These are phyloP conservation scores for Pandion haliaetus DNA, from an alignment of 2,113 vertebrate genomes.

Conservation along the genomic window DNA sequence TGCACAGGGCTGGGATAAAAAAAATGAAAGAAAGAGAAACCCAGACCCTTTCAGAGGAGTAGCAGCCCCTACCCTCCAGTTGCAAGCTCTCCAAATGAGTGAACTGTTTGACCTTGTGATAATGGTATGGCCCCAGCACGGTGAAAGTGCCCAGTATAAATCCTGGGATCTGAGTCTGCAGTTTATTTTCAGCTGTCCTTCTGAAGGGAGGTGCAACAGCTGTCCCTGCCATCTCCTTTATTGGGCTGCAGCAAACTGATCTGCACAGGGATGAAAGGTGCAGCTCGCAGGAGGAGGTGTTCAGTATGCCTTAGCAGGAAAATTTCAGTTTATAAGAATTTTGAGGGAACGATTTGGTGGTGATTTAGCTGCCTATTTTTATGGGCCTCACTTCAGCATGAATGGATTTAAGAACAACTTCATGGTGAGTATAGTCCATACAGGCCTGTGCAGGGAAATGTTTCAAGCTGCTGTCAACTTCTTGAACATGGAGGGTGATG, in stretches of 20 bases:
- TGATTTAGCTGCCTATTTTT: not conserved
- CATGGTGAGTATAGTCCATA: accelerated
- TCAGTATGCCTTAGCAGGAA: not conserved
- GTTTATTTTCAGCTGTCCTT: conserved; percentile 58
- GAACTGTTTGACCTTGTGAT: not conserved
- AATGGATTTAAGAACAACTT: not conserved
- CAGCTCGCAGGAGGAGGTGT: not conserved
- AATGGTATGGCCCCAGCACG: not conserved
- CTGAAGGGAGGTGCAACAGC: conserved; percentile 30
- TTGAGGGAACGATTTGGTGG: accelerated
- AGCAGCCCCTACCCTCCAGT: not conserved
- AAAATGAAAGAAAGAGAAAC: not conserved
- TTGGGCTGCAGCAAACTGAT: conserved; percentile 42
- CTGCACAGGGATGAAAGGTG: not conserved
- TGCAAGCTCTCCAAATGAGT: not conserved
- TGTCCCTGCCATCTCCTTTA: conserved; percentile 50
- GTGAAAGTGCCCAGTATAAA: conserved; percentile 9
- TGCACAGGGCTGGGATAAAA: not conserved
- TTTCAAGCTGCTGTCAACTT: not conserved
- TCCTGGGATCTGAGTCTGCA: conserved; percentile 19
- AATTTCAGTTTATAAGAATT: not conserved
- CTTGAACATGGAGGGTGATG: not conserved
- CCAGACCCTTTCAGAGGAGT: not conserved
- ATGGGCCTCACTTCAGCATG: not conserved
- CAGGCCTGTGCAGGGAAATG: not conserved